Percentiles rank a stretch among this genome's conserved stretches.
These are phyloP conservation scores for Amphipoea lucens DNA, from an alignment of 2,888 invertebrate genomes.

Conservation along the genomic window DNA sequence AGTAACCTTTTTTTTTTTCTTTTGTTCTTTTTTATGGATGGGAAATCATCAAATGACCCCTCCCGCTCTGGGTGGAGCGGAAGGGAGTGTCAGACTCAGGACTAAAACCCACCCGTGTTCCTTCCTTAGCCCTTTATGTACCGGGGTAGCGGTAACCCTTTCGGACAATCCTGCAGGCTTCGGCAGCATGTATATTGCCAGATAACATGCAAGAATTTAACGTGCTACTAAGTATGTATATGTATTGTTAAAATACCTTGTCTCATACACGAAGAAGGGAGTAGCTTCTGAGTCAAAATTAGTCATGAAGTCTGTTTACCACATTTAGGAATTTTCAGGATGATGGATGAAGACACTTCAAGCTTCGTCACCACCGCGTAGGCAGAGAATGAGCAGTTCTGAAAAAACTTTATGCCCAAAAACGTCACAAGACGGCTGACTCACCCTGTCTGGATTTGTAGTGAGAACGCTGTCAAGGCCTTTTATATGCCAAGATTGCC, in stretches of 20 bases:
- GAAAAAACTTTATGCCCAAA: constrained; percentile 6
- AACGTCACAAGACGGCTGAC: neutral
- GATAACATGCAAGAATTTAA: neutral
- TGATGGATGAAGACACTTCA: neutral
- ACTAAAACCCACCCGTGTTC: too few species aligned
- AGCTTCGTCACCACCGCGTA: constrained; percentile 18
- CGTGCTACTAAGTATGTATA: neutral
- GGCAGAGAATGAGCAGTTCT: neutral
- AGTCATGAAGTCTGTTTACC: neutral
- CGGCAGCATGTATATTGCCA: neutral
- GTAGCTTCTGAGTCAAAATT: neutral
- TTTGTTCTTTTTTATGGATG: too few species aligned
- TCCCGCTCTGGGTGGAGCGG: too few species aligned
- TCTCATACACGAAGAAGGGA: neutral
- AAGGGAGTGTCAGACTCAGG: too few species aligned
- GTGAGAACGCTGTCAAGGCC: neutral
- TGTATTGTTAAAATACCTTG: neutral
- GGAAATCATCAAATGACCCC: too few species aligned
- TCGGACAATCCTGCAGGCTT: too few species aligned
- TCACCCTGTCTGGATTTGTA: constrained; percentile 6
- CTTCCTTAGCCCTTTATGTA: too few species aligned
- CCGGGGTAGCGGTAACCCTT: too few species aligned
- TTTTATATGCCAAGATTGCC: neutral
- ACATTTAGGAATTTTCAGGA: neutral
- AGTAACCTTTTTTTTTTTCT: neutral